Evolutionary conservation across 2,113 vertebrate genomes (phyloP).

Genomic region (Chinchilla lanigera): DNA sequence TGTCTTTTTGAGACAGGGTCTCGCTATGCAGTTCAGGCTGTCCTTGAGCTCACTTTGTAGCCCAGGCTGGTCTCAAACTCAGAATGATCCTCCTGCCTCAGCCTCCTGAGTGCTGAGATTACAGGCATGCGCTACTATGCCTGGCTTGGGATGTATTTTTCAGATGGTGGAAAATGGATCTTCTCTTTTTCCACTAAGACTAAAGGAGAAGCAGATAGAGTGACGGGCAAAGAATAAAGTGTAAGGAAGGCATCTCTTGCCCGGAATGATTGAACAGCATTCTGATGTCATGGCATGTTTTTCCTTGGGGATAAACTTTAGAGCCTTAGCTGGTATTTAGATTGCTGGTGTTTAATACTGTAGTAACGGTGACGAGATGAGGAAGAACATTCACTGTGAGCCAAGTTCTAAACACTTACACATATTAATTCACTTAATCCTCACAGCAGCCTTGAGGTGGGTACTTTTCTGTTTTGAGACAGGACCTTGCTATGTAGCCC

Average conservation of each 20-base stretch:
- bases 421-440: not conserved
- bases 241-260: not conserved
- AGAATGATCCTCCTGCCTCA: too few species aligned
- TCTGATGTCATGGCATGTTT: not conserved
- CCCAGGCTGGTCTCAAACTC: too few species aligned
- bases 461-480: not conserved
- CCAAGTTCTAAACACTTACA: not conserved
- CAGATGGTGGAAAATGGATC: not conserved
- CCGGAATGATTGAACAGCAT: not conserved
- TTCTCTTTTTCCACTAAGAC: constrained; percentile 31
- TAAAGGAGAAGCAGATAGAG: not conserved
- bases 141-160: not conserved
- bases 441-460: not conserved
- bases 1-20: too few species aligned
- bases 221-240: not conserved
- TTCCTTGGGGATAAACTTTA: constrained; percentile 29
- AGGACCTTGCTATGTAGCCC: not conserved
- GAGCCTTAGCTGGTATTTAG: not conserved
- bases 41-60: too few species aligned
- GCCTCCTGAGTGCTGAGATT: too few species aligned
- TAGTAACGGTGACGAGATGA: not conserved
- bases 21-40: too few species aligned
- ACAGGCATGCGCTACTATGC: too few species aligned
- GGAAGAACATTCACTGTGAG: not conserved
- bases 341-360: not conserved